These are phyloP conservation scores for Drosophila truncata DNA, from an alignment of 1,140 invertebrate species.

Conservation along the genomic window DNA sequence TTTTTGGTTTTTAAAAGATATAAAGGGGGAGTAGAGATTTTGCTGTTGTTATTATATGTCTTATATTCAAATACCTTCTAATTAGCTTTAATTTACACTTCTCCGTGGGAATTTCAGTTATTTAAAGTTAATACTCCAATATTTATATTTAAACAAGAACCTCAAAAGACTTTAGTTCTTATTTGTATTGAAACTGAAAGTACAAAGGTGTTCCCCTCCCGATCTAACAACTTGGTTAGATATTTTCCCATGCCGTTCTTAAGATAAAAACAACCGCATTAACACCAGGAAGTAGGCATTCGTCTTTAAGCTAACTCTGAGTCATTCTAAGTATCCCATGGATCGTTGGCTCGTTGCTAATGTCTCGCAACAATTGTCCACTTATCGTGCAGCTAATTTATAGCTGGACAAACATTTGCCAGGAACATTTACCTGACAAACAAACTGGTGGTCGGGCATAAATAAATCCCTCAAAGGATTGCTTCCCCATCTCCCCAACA, in stretches of 20 bases:
- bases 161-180: not conserved
- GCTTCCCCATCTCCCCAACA: not conserved
- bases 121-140: not conserved
- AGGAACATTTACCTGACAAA: conserved; percentile 41
- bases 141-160: not conserved
- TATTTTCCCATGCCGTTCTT: conserved; percentile 16
- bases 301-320: conserved; percentile 17
- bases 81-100: not conserved
- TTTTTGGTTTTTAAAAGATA: too few relatives aligned
- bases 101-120: not conserved
- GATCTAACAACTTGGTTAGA: not conserved
- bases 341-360: conserved; percentile 33
- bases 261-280: conserved; percentile 16
- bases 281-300: conserved; percentile 37
- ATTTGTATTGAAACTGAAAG: not conserved
- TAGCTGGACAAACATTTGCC: conserved; percentile 42
- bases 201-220: not conserved
- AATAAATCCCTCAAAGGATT: conserved; percentile 51
- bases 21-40: not conserved
- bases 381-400: conserved; percentile 66
- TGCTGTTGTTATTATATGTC: not conserved
- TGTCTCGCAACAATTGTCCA: conserved; percentile 63
- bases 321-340: conserved; percentile 43
- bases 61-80: not conserved
- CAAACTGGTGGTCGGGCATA: conserved; percentile 34